Conservation (phyloP, 2,888 invertebrate genomes). For the Therioaphis trifolii region DNA sequence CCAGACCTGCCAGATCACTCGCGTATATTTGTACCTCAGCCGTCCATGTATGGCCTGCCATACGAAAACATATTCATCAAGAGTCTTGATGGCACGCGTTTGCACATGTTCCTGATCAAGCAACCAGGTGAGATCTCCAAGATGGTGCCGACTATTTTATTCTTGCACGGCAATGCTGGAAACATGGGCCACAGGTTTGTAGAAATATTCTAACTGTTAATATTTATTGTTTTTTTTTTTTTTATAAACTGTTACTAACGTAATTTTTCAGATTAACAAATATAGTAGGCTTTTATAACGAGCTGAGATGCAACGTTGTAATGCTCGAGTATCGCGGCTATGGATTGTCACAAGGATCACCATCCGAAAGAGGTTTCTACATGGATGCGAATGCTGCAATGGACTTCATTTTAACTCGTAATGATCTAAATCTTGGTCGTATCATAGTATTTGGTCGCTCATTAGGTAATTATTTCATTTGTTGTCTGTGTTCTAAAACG, state of each 20-base stretch:
- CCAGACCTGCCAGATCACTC: conserved; percentile 91
- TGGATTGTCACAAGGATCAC: conserved; percentile 88
- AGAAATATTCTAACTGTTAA: not conserved
- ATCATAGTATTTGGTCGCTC: conserved; percentile 92
- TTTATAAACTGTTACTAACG: too few species aligned
- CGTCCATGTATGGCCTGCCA: conserved; percentile 85
- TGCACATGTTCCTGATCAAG: conserved; percentile 85
- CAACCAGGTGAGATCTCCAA: conserved; percentile 78
- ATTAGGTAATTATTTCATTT: conserved; percentile 72
- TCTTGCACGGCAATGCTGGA: conserved; percentile 96
- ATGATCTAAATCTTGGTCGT: conserved; percentile 85
- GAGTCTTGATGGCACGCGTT: conserved; percentile 80
- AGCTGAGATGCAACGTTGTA: conserved; percentile 85
- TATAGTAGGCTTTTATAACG: conserved; percentile 85
- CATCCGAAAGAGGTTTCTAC: conserved; percentile 88
- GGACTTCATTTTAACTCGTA: conserved; percentile 83
- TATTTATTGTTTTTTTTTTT: too few species aligned
- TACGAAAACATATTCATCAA: conserved; percentile 85
- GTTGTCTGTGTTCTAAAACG: conserved; percentile 30
- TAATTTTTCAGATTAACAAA: conserved; percentile 79
- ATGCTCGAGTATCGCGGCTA: conserved; percentile 97
- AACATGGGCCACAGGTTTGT: conserved; percentile 90
- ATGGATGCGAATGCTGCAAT: conserved; percentile 88
- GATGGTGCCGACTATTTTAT: conserved; percentile 84
- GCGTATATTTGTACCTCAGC: conserved; percentile 86